Conservation (phyloP, 2,797 vertebrate genomes). For the Oreonectes daqikongensis region DNA sequence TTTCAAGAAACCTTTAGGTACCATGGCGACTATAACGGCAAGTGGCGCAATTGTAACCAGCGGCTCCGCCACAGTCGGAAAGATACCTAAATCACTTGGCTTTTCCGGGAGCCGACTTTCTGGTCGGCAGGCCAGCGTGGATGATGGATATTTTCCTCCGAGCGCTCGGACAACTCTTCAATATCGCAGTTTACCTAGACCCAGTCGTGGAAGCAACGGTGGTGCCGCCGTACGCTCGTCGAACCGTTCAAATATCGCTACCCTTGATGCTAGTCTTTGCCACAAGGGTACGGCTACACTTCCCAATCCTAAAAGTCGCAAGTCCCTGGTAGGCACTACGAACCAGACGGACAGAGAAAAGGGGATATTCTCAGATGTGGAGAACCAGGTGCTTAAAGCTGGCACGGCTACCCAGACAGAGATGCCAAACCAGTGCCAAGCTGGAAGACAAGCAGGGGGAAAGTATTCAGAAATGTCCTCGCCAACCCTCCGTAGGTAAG, state of each 20-base stretch:
- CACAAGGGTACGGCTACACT: constrained; percentile 78
- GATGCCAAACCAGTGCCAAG: constrained; percentile 78
- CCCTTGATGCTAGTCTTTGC: constrained; percentile 82
- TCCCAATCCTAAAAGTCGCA: constrained; percentile 59
- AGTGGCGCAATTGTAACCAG: constrained; percentile 83
- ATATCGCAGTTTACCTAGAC: constrained; percentile 86
- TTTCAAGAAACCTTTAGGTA: constrained; percentile 83
- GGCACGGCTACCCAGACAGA: background rate
- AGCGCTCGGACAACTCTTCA: constrained; percentile 78
- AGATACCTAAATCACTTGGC: constrained; percentile 83
- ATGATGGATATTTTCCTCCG: constrained; percentile 82
- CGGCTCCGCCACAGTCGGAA: constrained; percentile 86
- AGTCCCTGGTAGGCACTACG: constrained; percentile 72
- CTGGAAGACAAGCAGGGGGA: constrained; percentile 72
- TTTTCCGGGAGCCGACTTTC: constrained; percentile 68
- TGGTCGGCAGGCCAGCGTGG: constrained; percentile 80
- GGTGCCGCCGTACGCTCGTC: constrained; percentile 56
- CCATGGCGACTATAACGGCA: constrained; percentile 79
- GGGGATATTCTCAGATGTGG: constrained; percentile 83
- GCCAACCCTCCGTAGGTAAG: constrained; percentile 86
- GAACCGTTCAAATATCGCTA: constrained; percentile 77
- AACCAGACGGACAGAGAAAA: constrained; percentile 91
- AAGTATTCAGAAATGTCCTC: constrained; percentile 86
- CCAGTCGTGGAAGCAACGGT: constrained; percentile 79
- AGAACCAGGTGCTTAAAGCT: constrained; percentile 70